Base-by-base conservation (phyloP, 2,888 invertebrate genomes). In the Strigamia transsilvanica region DNA sequence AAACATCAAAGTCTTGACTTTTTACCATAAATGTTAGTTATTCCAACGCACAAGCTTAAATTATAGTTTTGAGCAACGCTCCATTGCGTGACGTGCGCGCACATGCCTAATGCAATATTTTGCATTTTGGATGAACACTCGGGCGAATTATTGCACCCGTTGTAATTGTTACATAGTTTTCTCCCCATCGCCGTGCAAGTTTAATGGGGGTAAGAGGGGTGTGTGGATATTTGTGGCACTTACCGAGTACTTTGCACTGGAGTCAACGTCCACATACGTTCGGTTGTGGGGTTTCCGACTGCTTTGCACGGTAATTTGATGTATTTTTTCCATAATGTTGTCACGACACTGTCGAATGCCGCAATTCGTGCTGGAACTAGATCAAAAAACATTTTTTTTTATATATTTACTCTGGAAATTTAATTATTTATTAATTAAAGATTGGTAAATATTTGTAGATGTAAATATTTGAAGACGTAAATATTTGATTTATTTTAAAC, bases 281-380 rank as follows among this genome's bases (percentile, higher is more conserved):
- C 93, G 0, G 97, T 97, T 80, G 93, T 92, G n/a, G 97, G 97
- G 41, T 95, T 93, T 18, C 98, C 98, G 73, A 98, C 97, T 81
- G 96, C 94, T 32, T 95, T 90, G 86, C 98, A 98, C 0, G 96
- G 96, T 86, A 98, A 90, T 86, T 94, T 95, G 0, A 97, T 94
- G 86, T 96, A 95, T 89, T 96, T 95, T 89, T 95, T 95, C 84
- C 84, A 84, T n/a, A 79, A 77, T 56, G 66, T 46, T 7, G 85
- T 94, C 88, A 97, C 94, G 21, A 93, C 93, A 87, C 95, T 94
- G 87, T 97, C 96, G 88, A 98, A 98, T 0, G 97, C 97, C 77
- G 97, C 96, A 85, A 97, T 97, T 88, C 95, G 95, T 0, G 97
- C 97, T 73, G 97, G 95, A 83, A 97, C 97, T 94, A 82, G 32